A percentile compares a stretch with the other conserved stretches of the same genome.
phyloP scores from a whole-genome alignment of 2,888 invertebrate species.

The Slavum lentiscoides region DNA sequence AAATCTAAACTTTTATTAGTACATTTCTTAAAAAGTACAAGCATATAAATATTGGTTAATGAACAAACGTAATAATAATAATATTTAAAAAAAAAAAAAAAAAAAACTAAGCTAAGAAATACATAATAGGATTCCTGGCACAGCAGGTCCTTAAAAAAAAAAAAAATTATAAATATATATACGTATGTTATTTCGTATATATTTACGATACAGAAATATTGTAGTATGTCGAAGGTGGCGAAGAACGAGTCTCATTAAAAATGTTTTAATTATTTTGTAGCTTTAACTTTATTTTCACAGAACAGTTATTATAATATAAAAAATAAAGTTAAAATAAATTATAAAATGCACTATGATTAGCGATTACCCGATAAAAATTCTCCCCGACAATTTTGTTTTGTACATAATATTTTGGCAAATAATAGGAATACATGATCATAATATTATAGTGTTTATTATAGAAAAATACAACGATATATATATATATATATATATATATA shows the following conservation, averaged over 20 bases:
- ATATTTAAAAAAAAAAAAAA: conserved; percentile 50
- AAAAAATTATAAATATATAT: conserved; percentile 6
- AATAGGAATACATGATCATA: conserved; percentile 52
- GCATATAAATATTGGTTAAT: conserved; percentile 53
- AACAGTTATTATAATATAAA: conserved; percentile 48
- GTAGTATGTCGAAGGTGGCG: conserved; percentile 32
- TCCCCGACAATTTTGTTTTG: conserved; percentile 47
- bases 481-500: conserved; percentile 27
- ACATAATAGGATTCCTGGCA: conserved; percentile 46
- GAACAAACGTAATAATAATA: conserved; percentile 53
- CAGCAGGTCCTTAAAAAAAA: conserved; percentile 46
- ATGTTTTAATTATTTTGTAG: conserved; percentile 43
- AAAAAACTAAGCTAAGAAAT: conserved; percentile 52
- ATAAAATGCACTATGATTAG: conserved; percentile 53
- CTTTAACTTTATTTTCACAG: conserved; percentile 48
- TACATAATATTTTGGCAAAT: conserved; percentile 49
- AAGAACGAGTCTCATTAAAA: conserved; percentile 45
- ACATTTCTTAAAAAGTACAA: conserved; percentile 53
- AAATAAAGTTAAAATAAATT: conserved; percentile 52
- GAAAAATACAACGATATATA: conserved; percentile 51
- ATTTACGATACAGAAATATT: conserved; percentile 48
- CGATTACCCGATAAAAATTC: conserved; percentile 50
- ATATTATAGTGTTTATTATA: conserved; percentile 48
- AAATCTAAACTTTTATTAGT: conserved; percentile 53
- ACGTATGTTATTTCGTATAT: conserved; percentile 12